A percentile compares a stretch with the other conserved stretches of the same genome.
These are phyloP conservation scores for Pollachius pollachius DNA, from an alignment of 2,113 vertebrate genomes.

Conservation along the genomic window DNA sequence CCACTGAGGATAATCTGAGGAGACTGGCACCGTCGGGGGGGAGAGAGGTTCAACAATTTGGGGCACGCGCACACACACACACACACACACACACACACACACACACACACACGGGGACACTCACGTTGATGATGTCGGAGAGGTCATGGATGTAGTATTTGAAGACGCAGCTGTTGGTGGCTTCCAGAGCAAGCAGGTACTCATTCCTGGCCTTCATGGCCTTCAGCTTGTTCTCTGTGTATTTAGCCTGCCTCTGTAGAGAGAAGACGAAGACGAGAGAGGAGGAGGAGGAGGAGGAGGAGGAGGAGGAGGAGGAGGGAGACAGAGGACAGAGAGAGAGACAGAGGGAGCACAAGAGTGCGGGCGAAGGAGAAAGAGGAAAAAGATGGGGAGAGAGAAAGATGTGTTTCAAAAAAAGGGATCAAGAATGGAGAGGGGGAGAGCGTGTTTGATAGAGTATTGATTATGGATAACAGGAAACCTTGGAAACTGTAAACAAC, in stretches of 20 bases:
- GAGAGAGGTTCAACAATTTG: no score
- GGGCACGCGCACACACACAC: no score
- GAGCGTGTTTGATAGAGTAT: conserved; percentile 37
- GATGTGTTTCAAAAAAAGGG: no score
- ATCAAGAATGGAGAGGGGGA: conserved; percentile 21
- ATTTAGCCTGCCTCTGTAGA: conserved; percentile 93
- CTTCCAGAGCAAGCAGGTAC: conserved; percentile 93
- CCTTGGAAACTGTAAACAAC: conserved; percentile 34
- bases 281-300: not conserved
- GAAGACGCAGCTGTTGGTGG: conserved; percentile 95
- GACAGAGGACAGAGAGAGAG: conserved; percentile 3
- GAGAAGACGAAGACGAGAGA: not conserved
- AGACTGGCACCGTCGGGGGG: no score
- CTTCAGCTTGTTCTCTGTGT: conserved; percentile 97
- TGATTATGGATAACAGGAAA: conserved; percentile 50
- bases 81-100: no score
- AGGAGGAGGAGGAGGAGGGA: conserved; percentile 26
- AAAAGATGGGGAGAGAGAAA: no score
- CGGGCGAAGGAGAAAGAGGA: not conserved
- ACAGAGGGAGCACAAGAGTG: conserved; percentile 2
- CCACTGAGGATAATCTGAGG: no score
- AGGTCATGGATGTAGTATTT: conserved; percentile 99
- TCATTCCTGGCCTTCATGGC: conserved; percentile 97
- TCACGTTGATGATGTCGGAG: conserved; percentile 97
- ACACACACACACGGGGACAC: conserved; percentile 42